Evolutionary conservation across 2,113 vertebrate genomes (phyloP), one percentile per base, ranked within the genome.

Genomic region (Seriola aureovittata): DNA sequence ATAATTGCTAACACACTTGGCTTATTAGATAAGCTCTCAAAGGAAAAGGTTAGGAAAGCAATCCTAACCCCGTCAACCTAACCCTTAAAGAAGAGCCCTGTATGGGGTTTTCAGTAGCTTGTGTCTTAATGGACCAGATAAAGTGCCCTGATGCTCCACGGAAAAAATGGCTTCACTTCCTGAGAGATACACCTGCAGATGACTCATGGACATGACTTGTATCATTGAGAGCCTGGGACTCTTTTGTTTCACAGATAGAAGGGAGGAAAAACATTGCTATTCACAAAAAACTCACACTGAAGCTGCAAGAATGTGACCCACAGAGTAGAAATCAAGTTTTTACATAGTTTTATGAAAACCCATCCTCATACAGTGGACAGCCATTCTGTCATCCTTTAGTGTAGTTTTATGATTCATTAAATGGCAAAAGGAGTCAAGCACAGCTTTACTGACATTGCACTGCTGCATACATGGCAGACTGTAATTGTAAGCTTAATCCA

Each of bases 321-420:
- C 57, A 48, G 23, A 36, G 55, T 23, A 58, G 54, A 70, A 72
- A 69, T n/a, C 2, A 72, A 36, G 14, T 73, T 65, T 75, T 64
- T 32, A 60, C 55, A 55, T 32, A 78, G 69, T 67, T 77, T 77
- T 60, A 54, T 23, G 38, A 62, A 4, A 54, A 46, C 29, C 2
- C 29, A 29, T 29, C 29, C 29, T 29, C 29, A 29, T 29, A 29
- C 29, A 25, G 25, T 25, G 25, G 29, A 29, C 2, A 2, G 29
- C 29, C 29, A 29, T 29, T 29, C 29, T 29, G 29, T 29, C 29
- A 29, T 29, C 29, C 29, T 29, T 29, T 29, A 36, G 34, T 60
- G 59, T 52, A 70, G 59, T 54, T 80, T 80, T 50, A 55, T 71
- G 80, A 82, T 64, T 76, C 71, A 82, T 82, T 82, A 70, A 87